A percentile compares a stretch with the other conserved stretches of the same genome.
These are phyloP conservation scores for Cremastobaeus sp. DNA, from an alignment of 2,888 invertebrate genomes.

Conservation along the genomic window DNA sequence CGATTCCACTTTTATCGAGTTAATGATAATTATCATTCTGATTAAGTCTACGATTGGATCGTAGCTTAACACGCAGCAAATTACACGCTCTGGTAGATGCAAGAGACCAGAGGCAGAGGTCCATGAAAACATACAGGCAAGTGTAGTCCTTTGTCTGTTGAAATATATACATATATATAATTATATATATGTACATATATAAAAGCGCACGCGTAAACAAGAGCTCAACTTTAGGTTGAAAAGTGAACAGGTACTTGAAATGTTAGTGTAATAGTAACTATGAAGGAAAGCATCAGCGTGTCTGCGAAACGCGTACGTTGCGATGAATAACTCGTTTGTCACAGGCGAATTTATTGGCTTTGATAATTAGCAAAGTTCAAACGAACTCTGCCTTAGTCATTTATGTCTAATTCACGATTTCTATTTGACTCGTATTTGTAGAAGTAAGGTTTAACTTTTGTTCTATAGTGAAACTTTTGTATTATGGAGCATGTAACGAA, in stretches of 20 bases:
- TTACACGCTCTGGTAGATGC: constrained; percentile 59
- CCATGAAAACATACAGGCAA: constrained; percentile 59
- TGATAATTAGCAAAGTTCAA: constrained; percentile 73
- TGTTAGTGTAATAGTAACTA: constrained; percentile 44
- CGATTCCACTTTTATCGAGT: background rate
- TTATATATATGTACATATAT: too few relatives aligned
- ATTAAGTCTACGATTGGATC: constrained; percentile 60
- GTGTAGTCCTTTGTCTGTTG: constrained; percentile 50
- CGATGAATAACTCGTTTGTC: constrained; percentile 74
- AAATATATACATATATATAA: too few relatives aligned
- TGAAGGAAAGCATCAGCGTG: constrained; percentile 36
- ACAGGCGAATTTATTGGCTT: constrained; percentile 75
- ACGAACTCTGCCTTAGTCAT: constrained; percentile 60
- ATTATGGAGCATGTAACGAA: constrained; percentile 27
- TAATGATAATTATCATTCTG: constrained; percentile 57
- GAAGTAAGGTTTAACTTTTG: constrained; percentile 29
- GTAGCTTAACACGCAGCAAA: constrained; percentile 55
- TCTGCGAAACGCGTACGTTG: constrained; percentile 35
- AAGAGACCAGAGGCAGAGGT: constrained; percentile 54
- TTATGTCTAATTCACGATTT: constrained; percentile 50
- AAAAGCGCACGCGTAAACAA: constrained; percentile 57
- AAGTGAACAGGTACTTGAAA: constrained; percentile 54
- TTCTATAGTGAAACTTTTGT: constrained; percentile 45
- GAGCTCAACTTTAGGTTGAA: constrained; percentile 46
- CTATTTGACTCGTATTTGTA: constrained; percentile 25